Evolutionary conservation across 2,797 vertebrate genomes (phyloP).

Genomic region (Lepilemur ruficaudatus): DNA sequence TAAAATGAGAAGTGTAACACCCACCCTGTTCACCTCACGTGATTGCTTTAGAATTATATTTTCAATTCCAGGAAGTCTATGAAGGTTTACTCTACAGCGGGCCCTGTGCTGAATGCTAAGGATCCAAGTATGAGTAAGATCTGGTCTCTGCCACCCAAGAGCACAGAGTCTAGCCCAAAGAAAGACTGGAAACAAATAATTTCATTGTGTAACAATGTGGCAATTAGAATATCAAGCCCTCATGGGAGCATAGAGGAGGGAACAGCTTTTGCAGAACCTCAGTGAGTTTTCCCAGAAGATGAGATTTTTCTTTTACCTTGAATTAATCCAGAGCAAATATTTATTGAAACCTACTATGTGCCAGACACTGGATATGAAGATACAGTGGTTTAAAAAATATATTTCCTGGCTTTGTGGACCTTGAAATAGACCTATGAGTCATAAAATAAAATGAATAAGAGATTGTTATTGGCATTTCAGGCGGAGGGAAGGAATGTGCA

Average conservation of each 20-base stretch:
- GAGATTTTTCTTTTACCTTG: background rate
- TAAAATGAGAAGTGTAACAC: conserved; percentile 25
- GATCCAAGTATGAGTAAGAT: conserved; percentile 15
- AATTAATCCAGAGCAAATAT: conserved; percentile 46
- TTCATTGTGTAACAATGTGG: conserved; percentile 2
- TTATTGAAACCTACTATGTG: conserved; percentile 49
- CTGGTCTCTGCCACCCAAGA: conserved; percentile 27
- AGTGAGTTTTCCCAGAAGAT: conserved; percentile 6
- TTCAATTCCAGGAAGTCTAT: conserved; percentile 50
- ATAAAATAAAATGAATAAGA: conserved; percentile 47
- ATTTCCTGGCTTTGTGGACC: background rate
- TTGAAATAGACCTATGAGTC: conserved; percentile 37
- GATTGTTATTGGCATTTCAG: conserved; percentile 16
- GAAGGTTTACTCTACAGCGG: conserved; percentile 1
- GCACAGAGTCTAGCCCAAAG: conserved; percentile 1
- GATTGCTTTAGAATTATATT: background rate
- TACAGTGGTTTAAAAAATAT: background rate
- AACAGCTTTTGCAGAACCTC: background rate
- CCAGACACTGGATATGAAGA: background rate
- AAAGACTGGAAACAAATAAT: conserved; percentile 8
- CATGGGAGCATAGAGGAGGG: background rate
- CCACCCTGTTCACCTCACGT: background rate
- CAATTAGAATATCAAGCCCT: background rate
- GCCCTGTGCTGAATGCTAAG: background rate
- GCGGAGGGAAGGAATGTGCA: conserved; percentile 1